Conservation (phyloP, 2,888 invertebrate species). For the Orthonychiurus folsomi region DNA sequence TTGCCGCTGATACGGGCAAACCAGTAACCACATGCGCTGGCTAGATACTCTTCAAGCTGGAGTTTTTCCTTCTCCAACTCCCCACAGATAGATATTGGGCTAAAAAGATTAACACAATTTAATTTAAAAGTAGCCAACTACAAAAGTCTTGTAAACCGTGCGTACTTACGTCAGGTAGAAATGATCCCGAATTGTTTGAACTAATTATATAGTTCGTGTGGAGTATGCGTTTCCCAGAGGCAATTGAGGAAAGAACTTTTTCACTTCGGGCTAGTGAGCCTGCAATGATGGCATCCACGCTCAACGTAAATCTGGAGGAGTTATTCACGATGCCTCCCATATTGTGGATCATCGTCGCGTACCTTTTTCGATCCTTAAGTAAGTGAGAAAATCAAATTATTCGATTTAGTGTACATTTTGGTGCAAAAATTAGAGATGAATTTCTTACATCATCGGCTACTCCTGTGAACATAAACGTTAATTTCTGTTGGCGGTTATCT, state of each 20-base stretch:
- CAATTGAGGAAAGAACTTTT: slow-evolving; percentile 75
- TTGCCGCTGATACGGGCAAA: background rate
- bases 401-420: slow-evolving; percentile 7
- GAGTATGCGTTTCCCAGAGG: slow-evolving; percentile 63
- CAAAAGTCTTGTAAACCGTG: too few relatives aligned
- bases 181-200: slow-evolving; percentile 53
- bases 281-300: slow-evolving; percentile 68
- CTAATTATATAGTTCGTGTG: slow-evolving; percentile 66
- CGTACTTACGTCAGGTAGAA: slow-evolving; percentile 53
- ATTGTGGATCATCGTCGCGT: slow-evolving; percentile 47
- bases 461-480: slow-evolving; percentile 6
- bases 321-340: slow-evolving; percentile 60
- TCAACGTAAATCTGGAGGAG: slow-evolving; percentile 52
- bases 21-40: background rate
- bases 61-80: slow-evolving; percentile 66
- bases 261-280: slow-evolving; percentile 65
- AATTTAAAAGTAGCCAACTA: slow-evolving; percentile 11
- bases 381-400: background rate
- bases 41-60: background rate
- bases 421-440: background rate
- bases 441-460: background rate
- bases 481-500: too few relatives aligned
- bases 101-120: slow-evolving; percentile 31
- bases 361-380: background rate
- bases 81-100: slow-evolving; percentile 60